These are phyloP conservation scores for Tetragonula clypearis DNA, from an alignment of 1,140 invertebrate genomes.

Conservation along the genomic window DNA sequence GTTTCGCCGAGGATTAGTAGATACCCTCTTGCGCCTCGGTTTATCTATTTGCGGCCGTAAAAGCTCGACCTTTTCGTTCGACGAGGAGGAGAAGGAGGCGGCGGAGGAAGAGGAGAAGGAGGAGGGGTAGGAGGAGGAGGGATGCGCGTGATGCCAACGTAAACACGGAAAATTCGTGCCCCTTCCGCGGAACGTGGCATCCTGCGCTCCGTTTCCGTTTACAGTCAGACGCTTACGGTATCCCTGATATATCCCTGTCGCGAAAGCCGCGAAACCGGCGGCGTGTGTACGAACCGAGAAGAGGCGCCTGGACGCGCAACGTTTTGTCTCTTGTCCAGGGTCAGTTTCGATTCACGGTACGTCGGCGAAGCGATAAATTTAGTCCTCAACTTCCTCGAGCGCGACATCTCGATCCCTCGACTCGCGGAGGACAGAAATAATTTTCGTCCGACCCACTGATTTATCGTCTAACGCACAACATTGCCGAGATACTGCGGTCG, in stretches of 20 bases:
- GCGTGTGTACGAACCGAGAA: background rate
- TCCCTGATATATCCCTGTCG: background rate
- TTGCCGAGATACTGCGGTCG: slow-evolving; percentile 10
- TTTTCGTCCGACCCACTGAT: slow-evolving; percentile 22
- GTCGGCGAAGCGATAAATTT: slow-evolving; percentile 40
- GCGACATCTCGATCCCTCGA: slow-evolving; percentile 23
- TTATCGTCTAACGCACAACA: slow-evolving; percentile 11
- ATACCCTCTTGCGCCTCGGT: slow-evolving; percentile 28
- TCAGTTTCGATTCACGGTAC: slow-evolving; percentile 18
- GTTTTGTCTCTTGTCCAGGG: background rate
- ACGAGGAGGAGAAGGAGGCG: too few relatives aligned
- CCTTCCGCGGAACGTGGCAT: slow-evolving; percentile 8
- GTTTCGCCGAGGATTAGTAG: slow-evolving; percentile 43
- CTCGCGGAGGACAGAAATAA: slow-evolving; percentile 41
- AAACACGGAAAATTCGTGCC: slow-evolving; percentile 57
- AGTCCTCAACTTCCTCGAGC: slow-evolving; percentile 34
- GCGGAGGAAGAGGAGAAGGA: too few relatives aligned
- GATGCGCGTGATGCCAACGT: slow-evolving; percentile 36
- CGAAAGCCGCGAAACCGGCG: too few relatives aligned
- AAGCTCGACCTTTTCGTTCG: slow-evolving; percentile 33
- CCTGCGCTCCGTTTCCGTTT: background rate
- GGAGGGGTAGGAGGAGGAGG: background rate
- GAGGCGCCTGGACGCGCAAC: background rate
- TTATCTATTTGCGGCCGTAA: slow-evolving; percentile 41
- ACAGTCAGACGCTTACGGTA: background rate